Percentiles rank a stretch among this genome's conserved stretches.
These are phyloP conservation scores for Crambe crambe DNA, from an alignment of 37 sponge, comb jelly and placozoan species.

Conservation along the genomic window DNA sequence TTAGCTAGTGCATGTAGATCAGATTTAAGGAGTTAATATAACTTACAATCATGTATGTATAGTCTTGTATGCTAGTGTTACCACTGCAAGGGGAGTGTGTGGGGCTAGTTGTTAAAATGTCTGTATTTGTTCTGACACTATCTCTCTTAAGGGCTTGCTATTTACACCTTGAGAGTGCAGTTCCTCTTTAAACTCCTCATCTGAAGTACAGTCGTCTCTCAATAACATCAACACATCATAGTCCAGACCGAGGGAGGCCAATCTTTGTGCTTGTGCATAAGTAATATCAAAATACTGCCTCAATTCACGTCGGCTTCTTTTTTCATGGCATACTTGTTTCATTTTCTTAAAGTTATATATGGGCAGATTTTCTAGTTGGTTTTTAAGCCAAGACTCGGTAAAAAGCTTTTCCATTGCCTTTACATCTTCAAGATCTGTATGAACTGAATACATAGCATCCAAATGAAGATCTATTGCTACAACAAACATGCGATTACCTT, in stretches of 20 bases:
- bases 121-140: no score
- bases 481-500: no score
- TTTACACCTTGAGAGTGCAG: slow-evolving; percentile 8
- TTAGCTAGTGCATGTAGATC: no score
- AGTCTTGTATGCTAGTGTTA: no score
- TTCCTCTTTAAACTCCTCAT: slow-evolving; percentile 5
- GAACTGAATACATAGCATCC: slow-evolving; percentile 22
- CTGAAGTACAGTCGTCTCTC: background rate
- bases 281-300: background rate
- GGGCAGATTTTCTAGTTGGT: background rate
- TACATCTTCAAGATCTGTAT: slow-evolving; percentile 46
- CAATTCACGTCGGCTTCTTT: background rate
- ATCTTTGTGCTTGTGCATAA: background rate
- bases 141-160: slow-evolving; percentile 27
- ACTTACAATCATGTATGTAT: no score
- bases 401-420: slow-evolving; percentile 41
- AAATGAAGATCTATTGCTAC: no score
- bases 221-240: background rate
- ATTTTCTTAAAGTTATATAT: background rate
- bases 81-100: no score
- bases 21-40: no score
- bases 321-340: background rate
- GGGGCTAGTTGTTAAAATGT: no score
- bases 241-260: background rate
- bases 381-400: background rate